A percentile compares a stretch with the other conserved stretches of the same genome.
These are phyloP conservation scores for Trichonephila clavipes DNA, from an alignment of 1,140 invertebrate genomes.

Conservation along the genomic window DNA sequence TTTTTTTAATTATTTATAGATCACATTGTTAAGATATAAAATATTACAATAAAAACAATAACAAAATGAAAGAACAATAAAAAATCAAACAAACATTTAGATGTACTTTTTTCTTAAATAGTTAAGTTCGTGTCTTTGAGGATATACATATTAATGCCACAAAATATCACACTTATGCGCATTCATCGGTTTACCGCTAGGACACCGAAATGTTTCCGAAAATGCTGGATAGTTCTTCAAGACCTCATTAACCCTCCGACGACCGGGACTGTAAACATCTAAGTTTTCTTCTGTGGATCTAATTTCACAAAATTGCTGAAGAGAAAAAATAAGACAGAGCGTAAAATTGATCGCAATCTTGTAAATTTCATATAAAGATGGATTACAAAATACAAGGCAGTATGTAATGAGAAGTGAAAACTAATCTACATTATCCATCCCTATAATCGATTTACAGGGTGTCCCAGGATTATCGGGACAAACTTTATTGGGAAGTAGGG, in stretches of 20 bases:
- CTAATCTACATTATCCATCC: too few relatives aligned
- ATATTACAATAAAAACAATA: neutral
- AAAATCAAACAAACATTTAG: slow-evolving; percentile 4
- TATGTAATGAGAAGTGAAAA: too few relatives aligned
- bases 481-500: too few relatives aligned
- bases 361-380: neutral
- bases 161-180: slow-evolving; percentile 33
- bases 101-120: neutral
- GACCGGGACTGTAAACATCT: neutral
- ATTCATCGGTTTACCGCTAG: neutral
- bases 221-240: slow-evolving; percentile 25
- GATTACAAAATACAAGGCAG: too few relatives aligned
- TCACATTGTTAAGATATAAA: neutral
- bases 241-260: neutral
- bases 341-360: neutral
- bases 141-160: neutral
- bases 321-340: neutral
- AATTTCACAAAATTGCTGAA: slow-evolving; percentile 50
- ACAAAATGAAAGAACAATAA: neutral
- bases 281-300: neutral
- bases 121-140: neutral
- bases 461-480: too few relatives aligned
- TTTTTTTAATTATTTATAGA: too few relatives aligned
- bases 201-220: slow-evolving; percentile 41
- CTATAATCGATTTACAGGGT: too few relatives aligned